Percentiles rank a stretch among this genome's conserved stretches.
Evolutionary conservation across 2,113 vertebrate genomes (phyloP).

Genomic region (Paramormyrops kingsleyae): DNA sequence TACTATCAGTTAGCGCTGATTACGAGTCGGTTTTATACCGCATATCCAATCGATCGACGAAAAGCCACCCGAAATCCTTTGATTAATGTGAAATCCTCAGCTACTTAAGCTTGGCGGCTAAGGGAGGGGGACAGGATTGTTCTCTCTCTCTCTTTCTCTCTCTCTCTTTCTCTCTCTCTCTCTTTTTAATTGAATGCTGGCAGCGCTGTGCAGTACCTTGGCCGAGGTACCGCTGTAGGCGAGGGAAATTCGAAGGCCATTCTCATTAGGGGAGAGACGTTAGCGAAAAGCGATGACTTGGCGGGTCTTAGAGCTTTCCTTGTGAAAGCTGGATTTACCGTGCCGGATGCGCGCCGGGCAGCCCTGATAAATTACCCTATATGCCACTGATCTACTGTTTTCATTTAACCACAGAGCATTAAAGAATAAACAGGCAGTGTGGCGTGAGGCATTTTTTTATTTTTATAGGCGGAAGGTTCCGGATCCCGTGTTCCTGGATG

Average conservation of each 20-base stretch:
- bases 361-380: not conserved
- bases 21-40: not conserved
- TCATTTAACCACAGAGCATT: conserved; percentile 2
- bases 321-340: not conserved
- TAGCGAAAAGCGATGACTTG: not conserved
- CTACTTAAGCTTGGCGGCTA: not conserved
- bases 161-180: not conserved
- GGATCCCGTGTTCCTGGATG: not conserved
- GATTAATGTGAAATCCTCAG: conserved; percentile 6
- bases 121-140: not conserved
- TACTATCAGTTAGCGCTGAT: not conserved
- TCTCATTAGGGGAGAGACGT: not conserved
- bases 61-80: not conserved
- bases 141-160: not conserved
- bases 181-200: conserved; percentile 12
- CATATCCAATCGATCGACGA: not conserved
- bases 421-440: not conserved
- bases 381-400: not conserved
- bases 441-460: not conserved
- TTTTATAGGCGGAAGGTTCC: not conserved
- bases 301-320: not conserved
- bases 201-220: not conserved
- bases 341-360: not conserved
- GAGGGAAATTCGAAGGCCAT: not conserved
- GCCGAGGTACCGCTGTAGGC: not conserved